These are phyloP conservation scores for Drosophila melanosoma DNA, from an alignment of 2,888 invertebrate species.

Conservation along the genomic window DNA sequence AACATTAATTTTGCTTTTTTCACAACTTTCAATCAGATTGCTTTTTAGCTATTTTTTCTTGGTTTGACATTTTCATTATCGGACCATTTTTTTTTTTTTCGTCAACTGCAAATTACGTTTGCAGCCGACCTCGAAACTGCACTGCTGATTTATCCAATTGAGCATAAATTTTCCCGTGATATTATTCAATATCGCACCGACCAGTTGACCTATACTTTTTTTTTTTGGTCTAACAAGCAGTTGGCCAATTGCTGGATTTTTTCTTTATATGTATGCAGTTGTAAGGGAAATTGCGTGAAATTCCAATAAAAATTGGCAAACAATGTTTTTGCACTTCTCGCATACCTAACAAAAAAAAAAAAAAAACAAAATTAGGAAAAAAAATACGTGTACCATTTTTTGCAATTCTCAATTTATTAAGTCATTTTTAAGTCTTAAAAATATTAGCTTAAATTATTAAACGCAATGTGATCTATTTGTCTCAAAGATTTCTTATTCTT, in stretches of 20 bases:
- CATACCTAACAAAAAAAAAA: not conserved
- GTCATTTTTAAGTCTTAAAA: not conserved
- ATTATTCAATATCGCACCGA: conserved; percentile 69
- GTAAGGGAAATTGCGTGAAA: conserved; percentile 38
- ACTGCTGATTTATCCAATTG: conserved; percentile 64
- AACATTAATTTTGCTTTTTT: conserved; percentile 50
- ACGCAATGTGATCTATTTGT: not conserved
- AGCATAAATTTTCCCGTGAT: conserved; percentile 63
- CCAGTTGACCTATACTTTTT: conserved; percentile 21
- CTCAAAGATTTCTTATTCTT: not conserved
- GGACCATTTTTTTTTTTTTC: conserved; percentile 14
- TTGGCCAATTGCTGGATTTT: conserved; percentile 29
- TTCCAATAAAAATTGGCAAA: conserved; percentile 52
- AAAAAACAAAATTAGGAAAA: not conserved
- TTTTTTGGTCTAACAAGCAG: conserved; percentile 6
- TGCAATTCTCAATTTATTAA: not conserved
- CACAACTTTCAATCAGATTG: conserved; percentile 38
- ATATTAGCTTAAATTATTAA: not conserved
- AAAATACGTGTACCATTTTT: not conserved
- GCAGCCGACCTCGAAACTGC: conserved; percentile 2
- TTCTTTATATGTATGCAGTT: conserved; percentile 37
- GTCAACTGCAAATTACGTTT: conserved; percentile 56
- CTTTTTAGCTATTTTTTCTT: conserved; percentile 61
- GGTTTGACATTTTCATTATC: conserved; percentile 59
- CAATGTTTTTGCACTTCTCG: not conserved